Percentiles rank a stretch among this genome's conserved stretches.
Conservation (phyloP, 1,140 invertebrate species). For the Drosophila persimilis region DNA sequence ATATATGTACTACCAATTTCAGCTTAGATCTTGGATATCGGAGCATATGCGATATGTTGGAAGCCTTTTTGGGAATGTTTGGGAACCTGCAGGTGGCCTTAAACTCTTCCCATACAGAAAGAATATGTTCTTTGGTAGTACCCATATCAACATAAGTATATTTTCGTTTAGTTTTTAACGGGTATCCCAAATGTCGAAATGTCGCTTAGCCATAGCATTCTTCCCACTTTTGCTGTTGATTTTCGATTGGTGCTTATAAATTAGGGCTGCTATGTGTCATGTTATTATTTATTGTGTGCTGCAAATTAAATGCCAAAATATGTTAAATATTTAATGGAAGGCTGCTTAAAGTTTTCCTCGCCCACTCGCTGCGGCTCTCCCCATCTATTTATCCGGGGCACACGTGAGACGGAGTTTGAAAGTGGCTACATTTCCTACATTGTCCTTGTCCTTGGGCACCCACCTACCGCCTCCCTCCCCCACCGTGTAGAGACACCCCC, state of each 20-base stretch:
- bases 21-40: no score
- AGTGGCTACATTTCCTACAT: constrained; percentile 42
- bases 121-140: no score
- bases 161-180: no score
- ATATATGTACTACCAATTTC: no score
- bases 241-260: constrained; percentile 68
- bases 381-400: background rate
- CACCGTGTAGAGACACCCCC: background rate
- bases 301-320: constrained; percentile 80
- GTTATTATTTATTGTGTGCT: constrained; percentile 79
- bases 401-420: constrained; percentile 50
- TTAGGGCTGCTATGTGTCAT: constrained; percentile 63
- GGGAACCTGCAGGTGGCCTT: no score
- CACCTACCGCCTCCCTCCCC: background rate
- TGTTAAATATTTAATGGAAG: constrained; percentile 74
- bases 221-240: constrained; percentile 17
- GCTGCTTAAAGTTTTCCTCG: constrained; percentile 48
- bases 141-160: no score
- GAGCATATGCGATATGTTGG: no score
- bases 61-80: no score
- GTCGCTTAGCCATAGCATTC: background rate
- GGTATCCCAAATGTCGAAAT: background rate
- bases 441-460: constrained; percentile 75
- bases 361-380: background rate
- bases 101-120: no score